Conservation (phyloP, 2,113 vertebrate species). For the Hippocampus guttulatus region DNA sequence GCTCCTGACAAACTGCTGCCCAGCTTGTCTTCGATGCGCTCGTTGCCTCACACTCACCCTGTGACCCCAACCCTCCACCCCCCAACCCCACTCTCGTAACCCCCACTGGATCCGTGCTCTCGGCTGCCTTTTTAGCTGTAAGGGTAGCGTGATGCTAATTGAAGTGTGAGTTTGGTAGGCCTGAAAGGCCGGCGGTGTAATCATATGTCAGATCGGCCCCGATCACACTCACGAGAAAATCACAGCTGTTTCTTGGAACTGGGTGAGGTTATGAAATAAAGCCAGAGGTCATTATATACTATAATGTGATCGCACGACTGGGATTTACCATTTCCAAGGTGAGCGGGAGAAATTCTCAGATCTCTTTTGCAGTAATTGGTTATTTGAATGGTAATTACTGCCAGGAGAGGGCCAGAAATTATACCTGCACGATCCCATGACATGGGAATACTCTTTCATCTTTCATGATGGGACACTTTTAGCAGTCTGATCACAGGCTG, state of each 20-base stretch:
- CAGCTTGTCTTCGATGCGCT: conserved; percentile 43
- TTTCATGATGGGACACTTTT: conserved; percentile 39
- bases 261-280: conserved; percentile 53
- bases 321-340: conserved; percentile 53
- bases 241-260: conserved; percentile 51
- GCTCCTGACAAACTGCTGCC: conserved; percentile 61
- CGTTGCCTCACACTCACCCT: conserved; percentile 26
- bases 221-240: conserved; percentile 53
- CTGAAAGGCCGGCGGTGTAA: conserved; percentile 49
- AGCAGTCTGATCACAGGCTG: conserved; percentile 37
- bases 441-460: conserved; percentile 25
- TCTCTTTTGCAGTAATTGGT: conserved; percentile 57
- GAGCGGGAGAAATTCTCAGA: conserved; percentile 52
- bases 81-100: background rate
- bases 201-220: conserved; percentile 54
- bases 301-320: conserved; percentile 43
- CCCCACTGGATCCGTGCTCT: conserved; percentile 11
- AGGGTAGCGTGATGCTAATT: conserved; percentile 54
- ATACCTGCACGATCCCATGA: conserved; percentile 36
- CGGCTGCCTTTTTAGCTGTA: conserved; percentile 26
- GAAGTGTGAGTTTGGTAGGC: conserved; percentile 54
- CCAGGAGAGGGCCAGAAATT: conserved; percentile 44
- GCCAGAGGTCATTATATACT: conserved; percentile 62
- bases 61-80: conserved; percentile 38
- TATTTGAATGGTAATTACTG: conserved; percentile 61